Evolutionary conservation across 2,797 vertebrate species (phyloP).

Genomic region (Phalanger gymnotis): DNA sequence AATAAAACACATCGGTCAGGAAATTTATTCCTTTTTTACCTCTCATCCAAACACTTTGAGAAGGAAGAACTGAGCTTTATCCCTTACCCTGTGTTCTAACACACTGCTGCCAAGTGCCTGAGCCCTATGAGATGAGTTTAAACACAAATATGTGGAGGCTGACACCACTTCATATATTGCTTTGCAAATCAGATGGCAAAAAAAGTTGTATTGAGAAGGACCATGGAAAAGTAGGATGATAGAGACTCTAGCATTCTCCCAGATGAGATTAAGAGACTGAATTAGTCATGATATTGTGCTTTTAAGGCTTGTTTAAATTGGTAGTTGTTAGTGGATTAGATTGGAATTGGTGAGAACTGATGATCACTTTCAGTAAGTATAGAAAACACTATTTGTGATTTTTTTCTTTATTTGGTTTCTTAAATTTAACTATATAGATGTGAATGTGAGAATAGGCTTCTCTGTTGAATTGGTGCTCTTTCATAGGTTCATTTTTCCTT

Average conservation of each 20-base stretch:
- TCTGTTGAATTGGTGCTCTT: not conserved
- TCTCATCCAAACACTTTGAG: not conserved
- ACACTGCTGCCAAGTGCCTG: not conserved
- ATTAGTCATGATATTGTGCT: not conserved
- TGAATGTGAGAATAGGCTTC: not conserved
- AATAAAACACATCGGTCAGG: not conserved
- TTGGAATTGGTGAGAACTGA: not conserved
- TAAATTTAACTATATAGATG: not conserved
- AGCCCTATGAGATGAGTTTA: not conserved
- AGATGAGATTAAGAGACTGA: not conserved
- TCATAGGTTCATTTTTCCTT: not conserved
- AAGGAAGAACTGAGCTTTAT: not conserved
- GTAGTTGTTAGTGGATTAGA: not conserved
- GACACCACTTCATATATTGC: not conserved
- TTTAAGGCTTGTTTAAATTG: not conserved
- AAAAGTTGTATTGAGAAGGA: not conserved
- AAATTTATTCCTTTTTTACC: not conserved
- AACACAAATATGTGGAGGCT: not conserved
- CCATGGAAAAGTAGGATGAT: not conserved
- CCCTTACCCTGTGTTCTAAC: not conserved
- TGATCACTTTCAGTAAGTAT: not conserved
- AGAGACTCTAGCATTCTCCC: not conserved
- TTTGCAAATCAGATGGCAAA: not conserved
- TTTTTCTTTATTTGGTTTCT: not conserved
- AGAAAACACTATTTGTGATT: not conserved